These are phyloP conservation scores for Telenomus remus DNA, from an alignment of 1,140 invertebrate species.

Conservation along the genomic window DNA sequence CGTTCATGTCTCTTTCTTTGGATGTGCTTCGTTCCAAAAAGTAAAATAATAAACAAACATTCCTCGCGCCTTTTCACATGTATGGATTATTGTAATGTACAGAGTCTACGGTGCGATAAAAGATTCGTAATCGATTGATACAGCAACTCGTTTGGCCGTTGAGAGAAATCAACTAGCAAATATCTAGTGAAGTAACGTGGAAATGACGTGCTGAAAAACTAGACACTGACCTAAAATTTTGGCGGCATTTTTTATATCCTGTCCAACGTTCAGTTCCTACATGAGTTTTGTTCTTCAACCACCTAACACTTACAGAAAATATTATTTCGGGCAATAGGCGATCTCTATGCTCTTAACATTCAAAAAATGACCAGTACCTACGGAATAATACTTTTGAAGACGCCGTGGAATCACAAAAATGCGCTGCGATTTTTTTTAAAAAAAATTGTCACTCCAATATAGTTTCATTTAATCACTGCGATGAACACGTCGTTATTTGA, in stretches of 20 bases:
- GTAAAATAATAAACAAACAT: constrained; percentile 32
- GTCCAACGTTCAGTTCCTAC: constrained; percentile 3
- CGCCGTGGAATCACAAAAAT: not conserved
- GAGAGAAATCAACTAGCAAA: constrained; percentile 30
- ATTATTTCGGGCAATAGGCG: constrained; percentile 35
- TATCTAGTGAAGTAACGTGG: constrained; percentile 29
- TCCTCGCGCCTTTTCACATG: constrained; percentile 10
- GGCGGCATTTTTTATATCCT: not conserved
- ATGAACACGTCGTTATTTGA: no score
- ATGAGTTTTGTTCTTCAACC: constrained; percentile 26
- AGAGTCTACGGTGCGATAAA: constrained; percentile 28
- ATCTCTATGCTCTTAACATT: constrained; percentile 24
- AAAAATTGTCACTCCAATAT: no score
- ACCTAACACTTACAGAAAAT: constrained; percentile 39
- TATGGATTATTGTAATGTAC: constrained; percentile 30
- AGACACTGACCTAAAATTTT: constrained; percentile 12
- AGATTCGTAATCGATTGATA: constrained; percentile 34
- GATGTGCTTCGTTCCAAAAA: constrained; percentile 7
- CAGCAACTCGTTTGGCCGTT: constrained; percentile 14
- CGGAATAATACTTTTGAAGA: constrained; percentile 4
- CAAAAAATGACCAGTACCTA: constrained; percentile 28
- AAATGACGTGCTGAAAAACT: constrained; percentile 28
- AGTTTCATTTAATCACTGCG: no score
- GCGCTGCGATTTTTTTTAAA: not conserved
- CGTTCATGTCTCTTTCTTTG: constrained; percentile 55